Base-by-base conservation (phyloP, 1,140 invertebrate genomes). In the Brachionus manjavacas region DNA sequence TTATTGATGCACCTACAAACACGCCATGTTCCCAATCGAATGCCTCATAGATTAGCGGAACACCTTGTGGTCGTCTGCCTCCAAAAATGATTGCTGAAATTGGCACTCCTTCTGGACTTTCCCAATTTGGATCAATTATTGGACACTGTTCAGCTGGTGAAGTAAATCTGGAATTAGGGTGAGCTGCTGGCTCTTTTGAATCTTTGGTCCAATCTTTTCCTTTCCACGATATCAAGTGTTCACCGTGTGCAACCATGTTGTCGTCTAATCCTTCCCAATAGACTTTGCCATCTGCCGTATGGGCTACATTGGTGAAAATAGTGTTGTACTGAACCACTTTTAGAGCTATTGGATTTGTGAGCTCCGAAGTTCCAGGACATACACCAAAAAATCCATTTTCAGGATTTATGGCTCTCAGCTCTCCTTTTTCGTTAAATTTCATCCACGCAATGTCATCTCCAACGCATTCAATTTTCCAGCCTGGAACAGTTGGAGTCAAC, bases 301-400 rank as follows among this genome's bases (percentile, higher is more conserved):
- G 92, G 0, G 96, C 98, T 16, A 99, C 97, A 89, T 99, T 99
- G 0, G 97, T 99, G 90, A 99, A 99, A 39, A 99, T 92, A 0
- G 96, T 97, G 89, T 99, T 95, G 85, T 92, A 92, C 88, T 95
- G 93, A 60, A 99, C 93, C 0, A 96, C 97, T 76, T 93, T 91
- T 96, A 99, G 97, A 8, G 98, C 98, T 88, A 96, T 97, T 0
- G 97, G 97, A 90, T 99, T 99, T 0, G 96, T 99, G 12, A 93
- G 91, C 81, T 90, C 91, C 0, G 94, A 97, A 7, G 97, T 99
- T 2, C 94, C 97, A 79, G 98, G 98, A 3, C 97, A 97, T 1
- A 99, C 98, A 3, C 98, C 98, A 89, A 99, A 99, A 92, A 99
- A 99, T 23, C 98, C 98, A 87, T 96, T 95, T 89, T 99, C 98